Evolutionary conservation across 2,113 vertebrate species (phyloP).

Genomic region (Campylomormyrus tamandua): DNA sequence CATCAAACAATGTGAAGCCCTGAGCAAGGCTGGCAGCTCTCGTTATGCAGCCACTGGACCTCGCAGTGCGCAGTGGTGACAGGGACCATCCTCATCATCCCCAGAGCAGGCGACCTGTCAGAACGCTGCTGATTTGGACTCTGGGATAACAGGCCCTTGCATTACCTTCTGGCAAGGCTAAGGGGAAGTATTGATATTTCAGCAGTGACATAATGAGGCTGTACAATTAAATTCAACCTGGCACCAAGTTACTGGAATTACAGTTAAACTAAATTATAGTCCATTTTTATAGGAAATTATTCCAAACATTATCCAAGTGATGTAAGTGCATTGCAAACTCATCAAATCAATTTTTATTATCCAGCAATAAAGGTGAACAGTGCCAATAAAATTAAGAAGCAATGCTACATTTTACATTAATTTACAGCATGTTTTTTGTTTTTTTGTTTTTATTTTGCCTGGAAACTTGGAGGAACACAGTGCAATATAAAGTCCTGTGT

Average conservation of each 20-base stretch:
- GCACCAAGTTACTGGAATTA: neutral
- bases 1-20: neutral
- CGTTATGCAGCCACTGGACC: neutral
- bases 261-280: neutral
- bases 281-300: neutral
- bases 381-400: neutral
- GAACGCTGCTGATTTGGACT: neutral
- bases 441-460: neutral
- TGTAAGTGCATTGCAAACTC: neutral
- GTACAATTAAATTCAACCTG: neutral
- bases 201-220: neutral
- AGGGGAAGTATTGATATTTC: neutral
- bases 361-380: neutral
- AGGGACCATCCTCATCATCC: neutral
- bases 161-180: neutral
- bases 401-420: neutral
- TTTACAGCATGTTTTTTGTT: neutral
- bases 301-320: neutral
- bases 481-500: neutral
- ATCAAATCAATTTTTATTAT: neutral
- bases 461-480: neutral
- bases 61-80: neutral
- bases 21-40: neutral
- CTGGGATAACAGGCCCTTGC: neutral
- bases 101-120: neutral